A percentile compares a stretch with the other conserved stretches of the same genome.
Evolutionary conservation across 2,888 invertebrate species (phyloP).

Genomic region (Brachyptera putata): DNA sequence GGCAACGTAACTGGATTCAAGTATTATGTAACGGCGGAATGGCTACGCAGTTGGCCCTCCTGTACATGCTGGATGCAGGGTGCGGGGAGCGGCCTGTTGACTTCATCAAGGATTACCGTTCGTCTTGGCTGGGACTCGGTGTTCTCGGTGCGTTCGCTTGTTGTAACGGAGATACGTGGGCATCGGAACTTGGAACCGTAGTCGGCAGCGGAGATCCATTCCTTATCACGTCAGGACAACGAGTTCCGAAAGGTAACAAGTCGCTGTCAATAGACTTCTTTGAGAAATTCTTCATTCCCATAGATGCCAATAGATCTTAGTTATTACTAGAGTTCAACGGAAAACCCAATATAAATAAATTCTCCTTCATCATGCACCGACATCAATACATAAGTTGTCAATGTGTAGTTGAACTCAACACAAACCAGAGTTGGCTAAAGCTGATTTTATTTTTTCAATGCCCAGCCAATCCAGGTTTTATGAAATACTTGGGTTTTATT

Average conservation of each 20-base stretch:
- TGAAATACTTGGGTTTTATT: too few species aligned
- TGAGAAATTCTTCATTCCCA: too few species aligned
- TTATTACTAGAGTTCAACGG: too few species aligned
- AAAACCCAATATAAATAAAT: too few species aligned
- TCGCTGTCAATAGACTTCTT: too few species aligned
- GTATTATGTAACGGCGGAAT: constrained; percentile 88
- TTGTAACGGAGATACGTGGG: constrained; percentile 87
- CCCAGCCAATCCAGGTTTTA: too few species aligned
- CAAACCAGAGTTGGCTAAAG: too few species aligned
- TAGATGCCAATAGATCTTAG: too few species aligned
- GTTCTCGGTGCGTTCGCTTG: constrained; percentile 76
- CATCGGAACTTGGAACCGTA: constrained; percentile 82
- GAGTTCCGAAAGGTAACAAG: constrained; percentile 64
- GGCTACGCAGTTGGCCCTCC: constrained; percentile 69
- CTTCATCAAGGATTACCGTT: constrained; percentile 67
- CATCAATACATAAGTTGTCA: too few species aligned
- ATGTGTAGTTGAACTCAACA: too few species aligned
- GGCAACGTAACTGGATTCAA: constrained; percentile 85
- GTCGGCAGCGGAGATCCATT: constrained; percentile 63
- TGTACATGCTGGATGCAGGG: constrained; percentile 76
- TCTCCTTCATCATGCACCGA: too few species aligned
- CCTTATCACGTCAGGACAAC: constrained; percentile 67
- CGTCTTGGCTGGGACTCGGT: constrained; percentile 78
- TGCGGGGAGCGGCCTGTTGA: constrained; percentile 74
- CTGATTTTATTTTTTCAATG: too few species aligned